Evolutionary conservation across 2,113 vertebrate species (phyloP).

Genomic region (Crotalus tigris): DNA sequence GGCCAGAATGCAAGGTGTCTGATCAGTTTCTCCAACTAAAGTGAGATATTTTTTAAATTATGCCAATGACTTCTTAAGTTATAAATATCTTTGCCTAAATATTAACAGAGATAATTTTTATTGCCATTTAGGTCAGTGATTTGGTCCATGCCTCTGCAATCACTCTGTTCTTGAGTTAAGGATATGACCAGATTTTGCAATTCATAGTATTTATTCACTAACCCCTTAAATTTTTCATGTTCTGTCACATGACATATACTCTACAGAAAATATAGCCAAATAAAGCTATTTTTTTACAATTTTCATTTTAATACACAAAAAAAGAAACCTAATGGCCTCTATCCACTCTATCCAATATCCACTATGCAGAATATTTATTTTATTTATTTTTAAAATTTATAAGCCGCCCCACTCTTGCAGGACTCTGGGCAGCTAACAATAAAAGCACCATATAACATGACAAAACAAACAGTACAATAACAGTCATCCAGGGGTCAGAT

Average conservation of each 20-base stretch:
- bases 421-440: too few relatives aligned
- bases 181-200: background rate
- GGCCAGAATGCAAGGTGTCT: background rate
- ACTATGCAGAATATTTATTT: background rate
- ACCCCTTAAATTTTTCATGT: conserved; percentile 18
- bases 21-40: background rate
- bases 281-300: background rate
- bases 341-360: conserved; percentile 3
- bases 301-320: background rate
- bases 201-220: background rate
- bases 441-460: too few relatives aligned
- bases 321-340: conserved; percentile 8
- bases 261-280: background rate
- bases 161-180: background rate
- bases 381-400: too few relatives aligned
- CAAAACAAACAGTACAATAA: too few relatives aligned
- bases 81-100: background rate
- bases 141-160: background rate
- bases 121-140: background rate
- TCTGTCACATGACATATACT: background rate
- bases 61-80: background rate
- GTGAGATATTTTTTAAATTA: background rate
- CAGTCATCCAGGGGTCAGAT: too few relatives aligned
- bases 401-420: too few relatives aligned
- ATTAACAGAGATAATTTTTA: background rate